These are phyloP conservation scores for Trichonephila clavata DNA, from an alignment of 1,140 invertebrate species.

Conservation along the genomic window DNA sequence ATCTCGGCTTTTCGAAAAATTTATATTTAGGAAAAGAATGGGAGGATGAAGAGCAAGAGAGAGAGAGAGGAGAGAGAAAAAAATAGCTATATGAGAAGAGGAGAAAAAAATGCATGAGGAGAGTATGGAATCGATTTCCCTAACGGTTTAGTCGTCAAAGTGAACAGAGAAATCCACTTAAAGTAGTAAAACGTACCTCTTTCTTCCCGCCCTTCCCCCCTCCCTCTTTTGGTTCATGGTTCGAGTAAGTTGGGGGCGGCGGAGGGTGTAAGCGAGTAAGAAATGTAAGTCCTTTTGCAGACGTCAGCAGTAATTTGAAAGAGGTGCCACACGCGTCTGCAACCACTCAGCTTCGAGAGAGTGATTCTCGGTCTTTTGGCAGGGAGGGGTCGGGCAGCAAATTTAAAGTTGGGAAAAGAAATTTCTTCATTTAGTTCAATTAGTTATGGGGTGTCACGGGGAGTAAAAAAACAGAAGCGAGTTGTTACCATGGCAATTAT, in stretches of 20 bases:
- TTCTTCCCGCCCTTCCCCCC: neutral
- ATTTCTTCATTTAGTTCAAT: constrained; percentile 34
- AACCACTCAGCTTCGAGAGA: neutral
- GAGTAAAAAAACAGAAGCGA: too few species aligned
- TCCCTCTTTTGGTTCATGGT: neutral
- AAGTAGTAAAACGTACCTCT: constrained; percentile 65
- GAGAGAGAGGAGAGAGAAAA: neutral
- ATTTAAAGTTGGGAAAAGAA: neutral
- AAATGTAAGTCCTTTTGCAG: constrained; percentile 70
- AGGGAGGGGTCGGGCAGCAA: neutral
- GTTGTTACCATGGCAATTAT: too few species aligned
- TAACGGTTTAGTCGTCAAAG: constrained; percentile 74
- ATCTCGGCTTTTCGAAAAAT: constrained; percentile 43
- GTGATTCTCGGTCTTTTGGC: neutral
- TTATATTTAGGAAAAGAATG: constrained; percentile 39
- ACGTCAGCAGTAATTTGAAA: constrained; percentile 69
- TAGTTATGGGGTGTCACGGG: neutral
- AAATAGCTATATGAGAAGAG: neutral
- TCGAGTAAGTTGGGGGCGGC: neutral
- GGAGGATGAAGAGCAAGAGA: neutral
- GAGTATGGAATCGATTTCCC: constrained; percentile 71
- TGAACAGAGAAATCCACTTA: constrained; percentile 75
- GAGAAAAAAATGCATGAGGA: neutral
- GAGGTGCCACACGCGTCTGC: neutral
- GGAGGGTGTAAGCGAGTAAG: constrained; percentile 52